phyloP scores from a whole-genome alignment of 2,113 vertebrate genomes.

The Butastur rufipennis region DNA sequence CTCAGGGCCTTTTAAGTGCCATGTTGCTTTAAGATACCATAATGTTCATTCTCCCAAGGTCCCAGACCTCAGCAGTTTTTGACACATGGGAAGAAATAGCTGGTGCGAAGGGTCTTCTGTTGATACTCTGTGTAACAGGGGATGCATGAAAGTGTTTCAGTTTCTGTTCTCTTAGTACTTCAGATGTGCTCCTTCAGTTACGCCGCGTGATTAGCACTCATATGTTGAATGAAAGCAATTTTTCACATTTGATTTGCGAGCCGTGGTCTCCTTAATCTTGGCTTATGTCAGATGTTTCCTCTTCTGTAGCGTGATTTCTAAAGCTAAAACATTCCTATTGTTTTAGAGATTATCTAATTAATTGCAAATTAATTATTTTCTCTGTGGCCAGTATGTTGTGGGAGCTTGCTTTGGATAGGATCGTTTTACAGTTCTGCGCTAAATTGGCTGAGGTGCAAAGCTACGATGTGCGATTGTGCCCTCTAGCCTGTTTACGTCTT shows the following conservation, averaged over 20 bases:
- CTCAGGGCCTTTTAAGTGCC: not conserved
- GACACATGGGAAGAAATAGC: not conserved
- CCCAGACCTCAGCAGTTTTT: not conserved
- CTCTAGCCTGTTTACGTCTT: not conserved
- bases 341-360: not conserved
- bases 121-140: not conserved
- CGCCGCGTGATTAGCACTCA: not conserved
- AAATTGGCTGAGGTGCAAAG: not conserved
- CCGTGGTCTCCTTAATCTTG: not conserved
- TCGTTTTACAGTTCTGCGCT: not conserved
- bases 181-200: not conserved
- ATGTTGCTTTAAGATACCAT: rapidly evolving
- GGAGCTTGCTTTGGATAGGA: not conserved
- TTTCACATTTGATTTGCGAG: not conserved
- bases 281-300: not conserved
- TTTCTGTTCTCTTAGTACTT: not conserved
- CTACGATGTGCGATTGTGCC: not conserved
- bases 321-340: not conserved
- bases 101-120: not conserved
- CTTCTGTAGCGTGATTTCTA: not conserved
- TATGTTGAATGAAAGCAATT: not conserved
- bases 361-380: not conserved
- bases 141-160: not conserved
- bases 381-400: not conserved
- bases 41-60: not conserved